Evolutionary conservation across 1,140 invertebrate genomes (phyloP), one percentile per base, ranked within the genome.

Genomic region (Lamellibrachia luymesi): DNA sequence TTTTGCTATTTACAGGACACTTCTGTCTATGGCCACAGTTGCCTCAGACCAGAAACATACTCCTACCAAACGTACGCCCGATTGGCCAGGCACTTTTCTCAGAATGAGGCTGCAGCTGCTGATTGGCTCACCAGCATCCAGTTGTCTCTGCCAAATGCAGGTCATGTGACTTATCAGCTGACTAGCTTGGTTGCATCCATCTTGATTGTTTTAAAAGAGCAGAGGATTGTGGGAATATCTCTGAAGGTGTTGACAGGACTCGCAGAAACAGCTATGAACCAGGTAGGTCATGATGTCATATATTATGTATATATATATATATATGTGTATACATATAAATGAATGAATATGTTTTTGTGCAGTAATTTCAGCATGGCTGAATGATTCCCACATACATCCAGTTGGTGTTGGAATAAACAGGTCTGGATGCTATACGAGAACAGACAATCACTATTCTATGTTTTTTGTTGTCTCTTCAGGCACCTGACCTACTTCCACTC

Each of bases 401-500:
- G 38, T 38, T 38, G 38, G 38, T 38, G 38, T 38, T 38, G 38
- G 38, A 38, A 38, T 38, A 38, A 38, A 38, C 0, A 38, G 38
- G 38, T 38, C 38, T 38, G 38, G 38, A 38, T 38, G 38, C 38
- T 38, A 38, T 38, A 38, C 38, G 38, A 38, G 38, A 38, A 38
- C 38, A 38, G 38, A 38, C 38, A 38, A 38, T 38, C 38, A 38
- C 38, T 38, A 38, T 38, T 38, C 38, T 38, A 0, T 38, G 38
- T 38, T 38, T 38, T 92, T 92, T 56, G 13, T 92, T 25, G n/a
- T 92, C 50, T 92, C 93, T 92, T 38, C 92, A 95, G 95, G 94
- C 95, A 10, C 94, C 94, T 50, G 93, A 94, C 91, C 94, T 95
- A 91, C 92, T 95, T n/a, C 94, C 95, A 4, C 50, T 95, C 50